Conservation (phyloP, 1,140 invertebrate genomes). For the Penaeus indicus region DNA sequence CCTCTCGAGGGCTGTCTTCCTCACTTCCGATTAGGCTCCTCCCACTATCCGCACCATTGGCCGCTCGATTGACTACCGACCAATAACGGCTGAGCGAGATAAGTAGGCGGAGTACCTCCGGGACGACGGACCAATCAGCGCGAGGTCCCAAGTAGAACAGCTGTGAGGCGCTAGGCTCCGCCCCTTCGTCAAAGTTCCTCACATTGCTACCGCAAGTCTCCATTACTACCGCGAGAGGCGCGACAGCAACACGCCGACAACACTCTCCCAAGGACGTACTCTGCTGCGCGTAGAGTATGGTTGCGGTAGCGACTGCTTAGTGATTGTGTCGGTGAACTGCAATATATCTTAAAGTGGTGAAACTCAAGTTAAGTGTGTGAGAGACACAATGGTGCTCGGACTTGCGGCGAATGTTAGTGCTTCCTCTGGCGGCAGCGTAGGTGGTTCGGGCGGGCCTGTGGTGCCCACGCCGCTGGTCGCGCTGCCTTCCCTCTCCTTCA, state of each 20-base stretch:
- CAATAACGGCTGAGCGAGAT: conserved; percentile 9
- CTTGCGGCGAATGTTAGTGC: conserved; percentile 65
- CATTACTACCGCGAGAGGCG: conserved; percentile 56
- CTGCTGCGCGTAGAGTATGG: conserved; percentile 45
- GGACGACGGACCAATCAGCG: conserved; percentile 2
- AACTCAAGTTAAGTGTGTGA: conserved; percentile 33
- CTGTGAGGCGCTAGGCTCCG: conserved; percentile 44
- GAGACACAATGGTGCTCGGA: conserved; percentile 64
- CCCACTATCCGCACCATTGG: conserved; percentile 42
- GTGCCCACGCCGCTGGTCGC: conserved; percentile 86
- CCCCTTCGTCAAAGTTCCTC: conserved; percentile 44
- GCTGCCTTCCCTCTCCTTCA: conserved; percentile 90
- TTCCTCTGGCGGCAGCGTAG: conserved; percentile 68
- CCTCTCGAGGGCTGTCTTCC: conserved; percentile 39
- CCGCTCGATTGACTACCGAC: neutral
- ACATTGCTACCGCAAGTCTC: conserved; percentile 34
- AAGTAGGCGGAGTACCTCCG: conserved; percentile 26
- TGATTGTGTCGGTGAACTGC: conserved; percentile 48
- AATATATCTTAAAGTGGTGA: conserved; percentile 33
- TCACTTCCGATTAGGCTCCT: conserved; percentile 27
- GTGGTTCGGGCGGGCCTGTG: conserved; percentile 72
- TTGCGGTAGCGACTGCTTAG: conserved; percentile 36
- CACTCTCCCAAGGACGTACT: conserved; percentile 14
- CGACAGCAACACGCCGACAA: conserved; percentile 54
- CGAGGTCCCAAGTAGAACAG: conserved; percentile 23